A percentile compares a stretch with the other conserved stretches of the same genome.
Conservation (phyloP, 1,140 invertebrate genomes). For the Drusus annulatus region DNA sequence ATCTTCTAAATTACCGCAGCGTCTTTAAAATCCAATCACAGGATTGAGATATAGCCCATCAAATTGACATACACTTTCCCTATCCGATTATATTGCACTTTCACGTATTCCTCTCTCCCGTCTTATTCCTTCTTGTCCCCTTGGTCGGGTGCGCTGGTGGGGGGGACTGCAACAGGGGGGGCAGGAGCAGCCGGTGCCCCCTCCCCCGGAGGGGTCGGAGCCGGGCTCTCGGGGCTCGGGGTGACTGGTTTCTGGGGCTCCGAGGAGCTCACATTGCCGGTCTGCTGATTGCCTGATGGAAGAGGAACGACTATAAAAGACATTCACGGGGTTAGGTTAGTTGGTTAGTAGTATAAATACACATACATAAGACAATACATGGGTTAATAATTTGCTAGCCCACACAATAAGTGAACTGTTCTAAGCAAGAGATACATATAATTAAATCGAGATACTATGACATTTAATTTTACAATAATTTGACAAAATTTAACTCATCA, state of each 20-base stretch:
- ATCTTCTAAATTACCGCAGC: no score
- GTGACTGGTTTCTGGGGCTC: slow-evolving; percentile 43
- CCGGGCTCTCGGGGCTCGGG: slow-evolving; percentile 56
- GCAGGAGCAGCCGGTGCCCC: slow-evolving; percentile 63
- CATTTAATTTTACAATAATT: no score
- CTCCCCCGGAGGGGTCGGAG: slow-evolving; percentile 59
- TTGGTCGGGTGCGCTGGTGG: neutral
- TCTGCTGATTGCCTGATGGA: slow-evolving; percentile 46
- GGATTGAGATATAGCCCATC: no score
- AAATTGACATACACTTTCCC: no score
- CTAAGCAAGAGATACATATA: no score
- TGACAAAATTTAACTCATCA: neutral
- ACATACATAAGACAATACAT: neutral
- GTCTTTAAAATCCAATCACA: no score
- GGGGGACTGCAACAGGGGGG: slow-evolving; percentile 22
- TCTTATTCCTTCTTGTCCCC: slow-evolving; percentile 25
- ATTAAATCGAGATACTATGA: no score
- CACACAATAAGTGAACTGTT: no score
- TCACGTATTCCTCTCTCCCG: no score
- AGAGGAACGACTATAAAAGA: slow-evolving; percentile 30
- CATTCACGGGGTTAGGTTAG: neutral
- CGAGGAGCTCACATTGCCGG: neutral
- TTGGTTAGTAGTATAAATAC: slow-evolving; percentile 16
- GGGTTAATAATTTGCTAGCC: neutral
- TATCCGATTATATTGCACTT: no score